Base-by-base conservation (phyloP, 2,888 invertebrate species). In the Galeruca laticollis region DNA sequence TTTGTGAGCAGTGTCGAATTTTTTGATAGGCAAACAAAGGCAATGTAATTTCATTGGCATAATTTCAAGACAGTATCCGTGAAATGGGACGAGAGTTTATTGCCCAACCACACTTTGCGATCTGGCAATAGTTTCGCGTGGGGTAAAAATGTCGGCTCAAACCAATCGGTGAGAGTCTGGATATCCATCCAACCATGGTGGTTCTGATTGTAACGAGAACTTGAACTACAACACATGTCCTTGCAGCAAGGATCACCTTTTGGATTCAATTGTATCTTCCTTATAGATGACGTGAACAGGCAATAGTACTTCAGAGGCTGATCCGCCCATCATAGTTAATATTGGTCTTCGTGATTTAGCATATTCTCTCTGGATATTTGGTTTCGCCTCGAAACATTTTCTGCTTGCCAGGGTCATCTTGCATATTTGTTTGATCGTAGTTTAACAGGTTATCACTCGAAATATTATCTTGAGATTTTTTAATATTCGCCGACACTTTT, bases 71-170 rank as follows among this genome's bases (percentile, higher is more conserved):
- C 71, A 54, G 35, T n/a, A n/a, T n/a, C n/a, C n/a, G n/a, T n/a
- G n/a, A n/a, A n/a, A n/a, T n/a, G n/a, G n/a, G n/a, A n/a, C 18
- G 71, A n/a, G 31, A 72, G 60, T 79, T 76, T 76, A 35, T 85
- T 80, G 9, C 83, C 83, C 57, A 84, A 72, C 15, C 81, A 20
- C n/a, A 81, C 75, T 73, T 82, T 82, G 13, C 56, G 74, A n/a
- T n/a, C 33, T 33, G 33, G 33, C 9, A 9, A 33, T 6, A 4
- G 9, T 11, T 43, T 43, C 11, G 13, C 71, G 72, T 76, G 73
- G 13, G 79, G 77, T 47, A 83, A 60, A 52, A 77, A 71, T n/a
- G 68, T 51, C 9, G n/a, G n/a, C n/a, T n/a, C n/a, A n/a, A n/a
- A n/a, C n/a, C n/a, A n/a, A n/a, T n/a, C n/a, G n/a, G n/a, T 71